Percentiles rank a stretch among this genome's conserved stretches.
phyloP scores from a whole-genome alignment of 2,797 vertebrate species.

The Phataginus tetradactyla region DNA sequence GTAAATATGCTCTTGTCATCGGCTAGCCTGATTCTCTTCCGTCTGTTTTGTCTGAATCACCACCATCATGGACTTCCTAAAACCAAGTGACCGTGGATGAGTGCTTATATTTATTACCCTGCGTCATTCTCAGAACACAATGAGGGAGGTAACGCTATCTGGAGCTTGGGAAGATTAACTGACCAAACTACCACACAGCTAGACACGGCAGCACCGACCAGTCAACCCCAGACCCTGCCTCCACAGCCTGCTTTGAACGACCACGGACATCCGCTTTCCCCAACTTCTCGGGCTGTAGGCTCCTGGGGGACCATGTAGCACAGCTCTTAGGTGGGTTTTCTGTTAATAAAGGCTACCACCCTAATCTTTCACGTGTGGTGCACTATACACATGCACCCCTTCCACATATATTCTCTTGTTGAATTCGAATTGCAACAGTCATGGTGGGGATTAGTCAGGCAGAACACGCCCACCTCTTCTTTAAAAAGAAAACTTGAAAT shows the following conservation, averaged over 20 bases:
- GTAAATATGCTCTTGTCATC: neutral
- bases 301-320: neutral
- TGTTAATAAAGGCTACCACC: neutral
- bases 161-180: neutral
- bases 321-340: neutral
- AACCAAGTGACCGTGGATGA: neutral
- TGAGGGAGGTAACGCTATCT: neutral
- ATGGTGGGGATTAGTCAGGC: neutral
- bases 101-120: neutral
- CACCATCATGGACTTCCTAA: neutral
- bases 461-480: constrained; percentile 37
- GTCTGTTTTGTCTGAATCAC: neutral
- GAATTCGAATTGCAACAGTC: neutral
- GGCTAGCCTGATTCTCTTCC: neutral
- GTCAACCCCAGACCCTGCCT: neutral
- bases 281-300: too few species aligned
- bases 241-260: neutral
- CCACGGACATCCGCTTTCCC: neutral
- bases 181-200: neutral
- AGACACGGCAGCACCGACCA: neutral
- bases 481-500: constrained; percentile 64
- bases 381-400: neutral
- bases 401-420: neutral
- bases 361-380: neutral
- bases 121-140: neutral